Percentiles rank a stretch among this genome's conserved stretches.
phyloP scores from a whole-genome alignment of 30 jellyfish, hydroid and myxozoan genomes.

The Hydractinia echinata region DNA sequence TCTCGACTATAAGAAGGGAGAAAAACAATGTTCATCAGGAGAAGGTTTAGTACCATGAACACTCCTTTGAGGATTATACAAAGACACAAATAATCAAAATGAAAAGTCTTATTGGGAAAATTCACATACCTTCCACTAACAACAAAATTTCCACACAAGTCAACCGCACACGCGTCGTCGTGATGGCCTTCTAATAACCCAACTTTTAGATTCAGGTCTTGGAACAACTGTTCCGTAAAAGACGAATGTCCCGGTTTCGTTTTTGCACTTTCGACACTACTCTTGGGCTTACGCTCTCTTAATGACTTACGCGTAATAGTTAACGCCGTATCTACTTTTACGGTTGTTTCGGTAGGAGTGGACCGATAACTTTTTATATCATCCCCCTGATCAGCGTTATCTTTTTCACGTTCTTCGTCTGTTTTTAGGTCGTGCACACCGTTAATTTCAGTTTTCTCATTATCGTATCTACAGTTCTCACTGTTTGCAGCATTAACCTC shows the following conservation, averaged over 20 bases:
- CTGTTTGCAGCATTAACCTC: too few relatives aligned
- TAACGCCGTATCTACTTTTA: neutral
- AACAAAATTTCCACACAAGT: constrained; percentile 37
- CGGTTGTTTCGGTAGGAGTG: neutral
- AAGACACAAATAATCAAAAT: neutral
- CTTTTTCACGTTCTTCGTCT: neutral
- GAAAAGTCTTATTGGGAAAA: too few relatives aligned
- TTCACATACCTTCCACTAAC: constrained; percentile 84
- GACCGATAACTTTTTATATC: neutral
- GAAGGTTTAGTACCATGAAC: neutral
- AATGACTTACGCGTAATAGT: constrained; percentile 6
- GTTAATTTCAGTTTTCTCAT: too few relatives aligned
- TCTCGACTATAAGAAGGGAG: constrained; percentile 59
- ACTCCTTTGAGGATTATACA: too few relatives aligned
- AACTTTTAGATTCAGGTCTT: constrained; percentile 20
- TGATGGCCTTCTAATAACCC: constrained; percentile 89
- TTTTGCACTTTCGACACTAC: neutral
- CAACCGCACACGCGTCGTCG: constrained; percentile 87
- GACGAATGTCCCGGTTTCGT: neutral
- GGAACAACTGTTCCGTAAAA: neutral
- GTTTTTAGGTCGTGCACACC: too few relatives aligned
- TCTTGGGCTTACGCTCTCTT: neutral
- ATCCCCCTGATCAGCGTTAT: neutral
- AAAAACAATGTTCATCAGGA: neutral
- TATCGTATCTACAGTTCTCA: too few relatives aligned